These are phyloP conservation scores for Drosophila nigricruria DNA, from an alignment of 2,888 invertebrate genomes.

Conservation along the genomic window DNA sequence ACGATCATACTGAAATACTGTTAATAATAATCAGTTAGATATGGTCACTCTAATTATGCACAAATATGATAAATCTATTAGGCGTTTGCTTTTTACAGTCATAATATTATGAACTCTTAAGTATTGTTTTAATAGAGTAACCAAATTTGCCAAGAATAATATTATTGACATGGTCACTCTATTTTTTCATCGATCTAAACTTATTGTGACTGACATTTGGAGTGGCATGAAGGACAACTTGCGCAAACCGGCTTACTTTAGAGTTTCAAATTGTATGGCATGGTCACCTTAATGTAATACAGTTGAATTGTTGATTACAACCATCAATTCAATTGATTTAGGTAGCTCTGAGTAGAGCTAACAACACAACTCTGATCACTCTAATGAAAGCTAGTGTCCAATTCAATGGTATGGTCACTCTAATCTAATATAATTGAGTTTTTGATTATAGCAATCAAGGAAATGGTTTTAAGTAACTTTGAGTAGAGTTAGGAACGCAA, in stretches of 20 bases:
- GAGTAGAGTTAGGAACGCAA: too few species aligned
- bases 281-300: neutral
- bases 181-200: neutral
- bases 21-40: neutral
- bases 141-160: neutral
- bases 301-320: neutral
- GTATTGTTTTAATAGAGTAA: neutral
- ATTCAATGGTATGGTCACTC: neutral
- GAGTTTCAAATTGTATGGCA: rapidly evolving
- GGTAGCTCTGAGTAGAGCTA: neutral
- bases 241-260: neutral
- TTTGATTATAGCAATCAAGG: neutral
- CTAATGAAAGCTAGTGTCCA: neutral
- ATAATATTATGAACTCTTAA: neutral
- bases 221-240: neutral
- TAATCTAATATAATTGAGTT: neutral
- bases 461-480: neutral
- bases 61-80: neutral
- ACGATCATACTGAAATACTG: neutral
- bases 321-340: neutral
- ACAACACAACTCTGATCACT: neutral
- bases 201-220: neutral
- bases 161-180: neutral
- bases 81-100: neutral
- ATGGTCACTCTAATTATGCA: neutral